phyloP scores from a whole-genome alignment of 2,113 vertebrate species.

The Antigone vipio region DNA sequence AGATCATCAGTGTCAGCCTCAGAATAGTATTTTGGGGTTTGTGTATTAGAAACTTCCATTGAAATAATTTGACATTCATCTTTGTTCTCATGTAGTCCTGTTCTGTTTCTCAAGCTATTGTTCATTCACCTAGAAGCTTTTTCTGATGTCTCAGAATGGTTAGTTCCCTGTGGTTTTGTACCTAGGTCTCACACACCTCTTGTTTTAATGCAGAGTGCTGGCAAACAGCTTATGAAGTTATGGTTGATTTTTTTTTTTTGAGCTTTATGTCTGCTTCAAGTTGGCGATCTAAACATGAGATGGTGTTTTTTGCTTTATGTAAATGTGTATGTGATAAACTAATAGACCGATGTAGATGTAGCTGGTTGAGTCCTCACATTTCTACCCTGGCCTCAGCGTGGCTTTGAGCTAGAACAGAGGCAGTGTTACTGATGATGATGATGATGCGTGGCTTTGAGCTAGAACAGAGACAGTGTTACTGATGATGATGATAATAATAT shows the following conservation, averaged over 20 bases:
- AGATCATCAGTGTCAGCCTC: not conserved
- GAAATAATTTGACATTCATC: not conserved
- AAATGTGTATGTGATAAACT: not conserved
- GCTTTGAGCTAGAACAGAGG: not conserved
- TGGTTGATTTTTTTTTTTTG: not conserved
- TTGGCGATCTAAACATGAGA: not conserved
- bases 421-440: not conserved
- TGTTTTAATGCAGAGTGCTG: not conserved
- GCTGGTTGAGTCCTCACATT: not conserved
- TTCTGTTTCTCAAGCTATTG: not conserved
- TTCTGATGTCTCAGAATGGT: not conserved
- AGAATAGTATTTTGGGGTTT: not conserved
- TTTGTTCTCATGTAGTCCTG: not conserved
- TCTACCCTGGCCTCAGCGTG: rapidly evolving
- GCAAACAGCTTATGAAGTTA: not conserved
- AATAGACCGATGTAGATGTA: not conserved
- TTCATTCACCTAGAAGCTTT: not conserved
- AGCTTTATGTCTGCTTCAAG: not conserved
- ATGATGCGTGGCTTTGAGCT: not conserved
- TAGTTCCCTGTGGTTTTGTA: not conserved
- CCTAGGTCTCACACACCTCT: not conserved
- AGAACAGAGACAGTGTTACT: not conserved
- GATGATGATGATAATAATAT: too few relatives aligned
- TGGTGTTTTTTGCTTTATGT: not conserved
- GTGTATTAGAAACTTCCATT: not conserved